Evolutionary conservation across 2,888 invertebrate genomes (phyloP), one percentile per base, ranked within the genome.

Genomic region (Pasiphila rectangulata): DNA sequence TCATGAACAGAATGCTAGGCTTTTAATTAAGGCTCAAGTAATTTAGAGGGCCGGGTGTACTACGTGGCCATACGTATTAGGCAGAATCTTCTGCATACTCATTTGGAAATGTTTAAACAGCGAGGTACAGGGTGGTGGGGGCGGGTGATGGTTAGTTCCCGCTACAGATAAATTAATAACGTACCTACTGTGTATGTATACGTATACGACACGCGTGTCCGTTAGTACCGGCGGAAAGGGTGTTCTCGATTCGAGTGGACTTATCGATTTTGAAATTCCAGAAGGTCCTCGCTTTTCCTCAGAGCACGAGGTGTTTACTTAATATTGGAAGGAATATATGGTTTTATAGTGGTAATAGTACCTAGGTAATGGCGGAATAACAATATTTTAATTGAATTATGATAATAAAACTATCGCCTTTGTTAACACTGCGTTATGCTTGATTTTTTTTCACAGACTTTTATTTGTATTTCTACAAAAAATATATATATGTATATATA

Each of bases 161-260:
- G 74, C 80, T 81, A 83, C 83, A 85, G 83, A 86, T 88, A 88
- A 86, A 88, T 88, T 87, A 88, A 87, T 87, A 88, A 87, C 79
- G 72, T 77, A 74, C 73, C 63, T 65, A 66, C 52, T 47, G 45
- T 42, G 64, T 72, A 72, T 68, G 64, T 79, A 72, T 72, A 67
- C 67, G 64, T 82, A 78, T 79, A 79, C 72, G 77, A 67, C 75
- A 81, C 83, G 82, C 83, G 72, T 81, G 83, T 78, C 79, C 77
- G 77, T 72, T 69, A 69, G 71, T 72, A 69, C 68, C 64, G 54
- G 51, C 42, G 45, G 29, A 47, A 38, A 45, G 67, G 77, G 61
- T 79, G 86, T 59, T 71, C 62, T 25, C 24, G 54, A 62, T 70
- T 57, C 51, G 40, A 37, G 39, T 40, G 45, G 38, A 43, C 32